Evolutionary conservation across 2,113 vertebrate genomes (phyloP).

Genomic region (Gobius niger): DNA sequence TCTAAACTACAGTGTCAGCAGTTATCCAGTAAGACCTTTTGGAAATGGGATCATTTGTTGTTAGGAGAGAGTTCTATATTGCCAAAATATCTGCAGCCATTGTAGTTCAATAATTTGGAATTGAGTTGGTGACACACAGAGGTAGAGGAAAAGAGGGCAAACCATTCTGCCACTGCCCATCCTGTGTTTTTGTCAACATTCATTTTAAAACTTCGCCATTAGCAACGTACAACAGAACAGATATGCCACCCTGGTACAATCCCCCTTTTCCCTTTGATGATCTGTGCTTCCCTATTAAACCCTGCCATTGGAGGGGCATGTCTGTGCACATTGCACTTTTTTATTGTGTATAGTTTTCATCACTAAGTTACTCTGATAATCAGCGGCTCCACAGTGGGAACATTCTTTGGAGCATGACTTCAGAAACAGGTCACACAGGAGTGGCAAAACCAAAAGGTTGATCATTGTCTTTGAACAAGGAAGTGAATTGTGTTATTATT

Average conservation of each 20-base stretch:
- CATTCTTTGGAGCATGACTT: slow-evolving; percentile 55
- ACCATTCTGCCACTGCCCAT: too few relatives aligned
- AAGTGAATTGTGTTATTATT: slow-evolving; percentile 27
- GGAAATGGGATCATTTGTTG: too few relatives aligned
- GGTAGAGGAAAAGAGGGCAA: too few relatives aligned
- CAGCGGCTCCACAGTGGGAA: slow-evolving; percentile 44
- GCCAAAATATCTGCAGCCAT: too few relatives aligned
- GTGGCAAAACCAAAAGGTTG: slow-evolving; percentile 39
- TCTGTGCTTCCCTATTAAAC: slow-evolving; percentile 5
- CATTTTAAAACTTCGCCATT: too few relatives aligned
- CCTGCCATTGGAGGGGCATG: slow-evolving; percentile 33
- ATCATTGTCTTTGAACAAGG: slow-evolving; percentile 39
- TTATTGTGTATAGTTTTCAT: slow-evolving; percentile 28
- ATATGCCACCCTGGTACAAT: not conserved
- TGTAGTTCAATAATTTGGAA: too few relatives aligned
- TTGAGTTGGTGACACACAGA: too few relatives aligned
- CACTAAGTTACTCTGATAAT: slow-evolving; percentile 12
- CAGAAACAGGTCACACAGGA: slow-evolving; percentile 45
- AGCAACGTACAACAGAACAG: too few relatives aligned
- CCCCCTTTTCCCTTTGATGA: not conserved
- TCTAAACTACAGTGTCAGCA: too few relatives aligned
- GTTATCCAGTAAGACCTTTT: too few relatives aligned
- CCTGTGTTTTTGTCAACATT: too few relatives aligned
- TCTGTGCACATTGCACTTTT: slow-evolving; percentile 43
- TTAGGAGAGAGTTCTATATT: too few relatives aligned